Percentiles rank a stretch among this genome's conserved stretches.
phyloP scores from a whole-genome alignment of 2,888 invertebrate genomes.

The Plagiodera versicolora region DNA sequence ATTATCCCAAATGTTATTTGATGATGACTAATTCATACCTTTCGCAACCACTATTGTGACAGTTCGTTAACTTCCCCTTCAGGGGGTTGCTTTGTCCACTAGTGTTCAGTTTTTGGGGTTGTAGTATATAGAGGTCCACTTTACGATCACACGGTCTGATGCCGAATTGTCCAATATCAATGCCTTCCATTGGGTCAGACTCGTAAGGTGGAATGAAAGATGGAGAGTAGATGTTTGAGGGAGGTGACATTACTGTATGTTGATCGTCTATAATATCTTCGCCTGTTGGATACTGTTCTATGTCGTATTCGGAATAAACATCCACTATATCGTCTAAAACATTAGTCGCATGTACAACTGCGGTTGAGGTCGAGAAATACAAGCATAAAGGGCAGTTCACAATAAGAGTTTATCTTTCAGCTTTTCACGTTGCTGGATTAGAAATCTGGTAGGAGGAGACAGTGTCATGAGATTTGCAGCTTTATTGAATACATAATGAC shows the following conservation, averaged over 20 bases:
- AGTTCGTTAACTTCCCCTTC: slow-evolving; percentile 87
- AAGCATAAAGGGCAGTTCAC: too few species aligned
- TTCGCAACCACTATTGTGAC: slow-evolving; percentile 85
- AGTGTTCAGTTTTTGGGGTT: slow-evolving; percentile 77
- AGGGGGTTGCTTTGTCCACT: slow-evolving; percentile 79
- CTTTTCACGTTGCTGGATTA: too few species aligned
- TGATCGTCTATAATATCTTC: slow-evolving; percentile 47
- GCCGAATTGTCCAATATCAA: slow-evolving; percentile 56
- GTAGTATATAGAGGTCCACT: slow-evolving; percentile 82
- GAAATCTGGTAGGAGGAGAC: too few species aligned
- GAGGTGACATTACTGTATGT: slow-evolving; percentile 49
- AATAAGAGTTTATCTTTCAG: too few species aligned
- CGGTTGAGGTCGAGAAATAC: not conserved
- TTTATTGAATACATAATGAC: too few species aligned
- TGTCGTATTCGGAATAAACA: slow-evolving; percentile 37
- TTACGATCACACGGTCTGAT: slow-evolving; percentile 84
- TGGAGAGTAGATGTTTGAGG: slow-evolving; percentile 55
- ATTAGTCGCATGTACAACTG: not conserved
- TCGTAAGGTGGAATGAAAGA: slow-evolving; percentile 51
- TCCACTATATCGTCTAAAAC: slow-evolving; percentile 31
- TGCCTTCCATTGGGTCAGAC: slow-evolving; percentile 52
- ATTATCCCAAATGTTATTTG: not conserved
- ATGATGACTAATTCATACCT: too few species aligned
- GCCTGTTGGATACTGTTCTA: slow-evolving; percentile 36
- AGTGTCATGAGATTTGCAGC: too few species aligned